Percentiles rank a stretch among this genome's conserved stretches.
These are phyloP conservation scores for Mesopsocus fuscifrons DNA, from an alignment of 2,888 invertebrate species.

Conservation along the genomic window DNA sequence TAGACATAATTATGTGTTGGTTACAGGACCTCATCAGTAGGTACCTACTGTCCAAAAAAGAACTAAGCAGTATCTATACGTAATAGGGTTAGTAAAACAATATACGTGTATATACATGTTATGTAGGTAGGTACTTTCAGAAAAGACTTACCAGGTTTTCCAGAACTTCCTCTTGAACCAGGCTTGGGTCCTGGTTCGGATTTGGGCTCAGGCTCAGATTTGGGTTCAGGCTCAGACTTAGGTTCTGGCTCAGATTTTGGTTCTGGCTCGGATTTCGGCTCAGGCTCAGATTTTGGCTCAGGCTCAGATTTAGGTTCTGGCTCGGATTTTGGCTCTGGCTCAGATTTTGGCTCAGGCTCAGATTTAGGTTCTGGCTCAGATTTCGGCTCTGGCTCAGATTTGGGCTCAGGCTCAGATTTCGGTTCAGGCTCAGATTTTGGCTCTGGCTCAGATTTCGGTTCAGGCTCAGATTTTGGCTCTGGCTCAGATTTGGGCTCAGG, in stretches of 20 bases:
- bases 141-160: too few species aligned
- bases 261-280: constrained; percentile 28
- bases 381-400: constrained; percentile 18
- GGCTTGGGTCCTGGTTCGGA: constrained; percentile 22
- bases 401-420: constrained; percentile 17
- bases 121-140: too few species aligned
- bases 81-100: too few species aligned
- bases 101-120: too few species aligned
- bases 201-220: constrained; percentile 23
- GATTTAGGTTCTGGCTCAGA: constrained; percentile 23
- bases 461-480: constrained; percentile 16
- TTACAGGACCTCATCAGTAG: too few species aligned
- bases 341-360: constrained; percentile 24
- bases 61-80: too few species aligned
- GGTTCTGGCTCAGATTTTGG: constrained; percentile 27
- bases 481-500: constrained; percentile 16
- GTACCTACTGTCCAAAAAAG: too few species aligned
- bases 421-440: constrained; percentile 17
- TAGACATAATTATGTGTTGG: too few species aligned
- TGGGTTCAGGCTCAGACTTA: constrained; percentile 19
- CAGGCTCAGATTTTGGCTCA: constrained; percentile 27
- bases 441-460: constrained; percentile 15
- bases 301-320: constrained; percentile 24
- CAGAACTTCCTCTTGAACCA: too few species aligned
- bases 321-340: constrained; percentile 24